Evolutionary conservation across 2,888 invertebrate species (phyloP), one percentile per base, ranked within the genome.

Genomic region (Belgica antarctica): DNA sequence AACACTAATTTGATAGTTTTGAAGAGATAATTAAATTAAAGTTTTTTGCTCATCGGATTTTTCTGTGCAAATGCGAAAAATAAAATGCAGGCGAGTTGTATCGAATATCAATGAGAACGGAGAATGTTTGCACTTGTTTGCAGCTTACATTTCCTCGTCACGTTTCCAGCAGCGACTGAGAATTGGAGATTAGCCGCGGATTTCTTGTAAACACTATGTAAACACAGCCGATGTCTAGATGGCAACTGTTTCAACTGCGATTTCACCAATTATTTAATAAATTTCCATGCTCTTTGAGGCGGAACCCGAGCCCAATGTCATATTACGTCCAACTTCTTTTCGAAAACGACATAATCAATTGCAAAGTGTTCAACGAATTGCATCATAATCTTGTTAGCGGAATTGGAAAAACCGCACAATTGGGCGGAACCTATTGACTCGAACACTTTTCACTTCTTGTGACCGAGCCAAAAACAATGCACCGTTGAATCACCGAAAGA

Each of bases 21-120:
- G 34, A 15, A 12, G 41, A 41, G 41, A 41, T 5, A 41, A 41
- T 41, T 10, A 41, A 41, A 41, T 41, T 2, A n/a, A 5, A n/a
- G n/a, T 41, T 15, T 41, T n/a, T 41, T 41, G 3, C 41, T 41
- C 41, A 10, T 5, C 41, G 41, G 3, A n/a, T 41, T 41, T 41
- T 41, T 15, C 15, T n/a, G 15, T 41, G 41, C n/a, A 41, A 41
- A 41, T n/a, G 5, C 41, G 41, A n/a, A n/a, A n/a, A n/a, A n/a
- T n/a, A n/a, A n/a, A n/a, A n/a, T n/a, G n/a, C n/a, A n/a, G n/a
- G n/a, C 41, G 12, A n/a, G n/a, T 41, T 15, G 41, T 15, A 41
- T 41, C 41, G 41, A 41, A 41, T 41, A 15, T 41, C 41, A 41
- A 41, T 41, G 41, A 41, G 41, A 41, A n/a, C n/a, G 41, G 41